These are phyloP conservation scores for Mus spicilegus DNA, from an alignment of 2,113 vertebrate genomes.

Conservation along the genomic window DNA sequence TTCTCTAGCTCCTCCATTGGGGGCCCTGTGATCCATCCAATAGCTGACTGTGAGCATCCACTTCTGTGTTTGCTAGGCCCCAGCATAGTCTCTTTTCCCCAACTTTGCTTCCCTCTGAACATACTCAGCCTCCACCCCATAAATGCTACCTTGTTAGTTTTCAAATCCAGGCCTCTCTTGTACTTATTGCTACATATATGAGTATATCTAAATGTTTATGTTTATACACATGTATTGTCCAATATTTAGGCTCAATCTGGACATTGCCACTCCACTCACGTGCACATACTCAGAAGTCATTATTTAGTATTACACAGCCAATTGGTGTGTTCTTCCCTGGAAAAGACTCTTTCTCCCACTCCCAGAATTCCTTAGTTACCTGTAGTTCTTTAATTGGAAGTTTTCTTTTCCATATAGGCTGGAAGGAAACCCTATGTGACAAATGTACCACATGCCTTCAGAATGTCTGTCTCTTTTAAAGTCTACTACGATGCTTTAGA, in stretches of 20 bases:
- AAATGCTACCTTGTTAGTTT: not conserved
- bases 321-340: not conserved
- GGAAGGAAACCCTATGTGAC: not conserved
- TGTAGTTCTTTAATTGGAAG: conserved; percentile 12
- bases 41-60: no score
- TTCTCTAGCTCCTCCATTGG: no score
- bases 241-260: not conserved
- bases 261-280: no score
- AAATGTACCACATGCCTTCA: not conserved
- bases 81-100: not conserved
- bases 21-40: no score
- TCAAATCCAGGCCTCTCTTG: no score
- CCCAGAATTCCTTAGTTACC: not conserved
- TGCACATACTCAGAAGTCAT: not conserved
- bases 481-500: not conserved
- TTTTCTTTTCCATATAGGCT: not conserved
- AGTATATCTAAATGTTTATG: no score
- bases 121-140: no score
- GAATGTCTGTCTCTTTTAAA: not conserved
- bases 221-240: not conserved
- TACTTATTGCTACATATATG: not conserved
- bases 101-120: not conserved
- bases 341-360: not conserved
- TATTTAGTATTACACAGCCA: no score
- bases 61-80: no score